Conservation (phyloP, 2,888 invertebrate genomes). For the Rotaria sp. region DNA sequence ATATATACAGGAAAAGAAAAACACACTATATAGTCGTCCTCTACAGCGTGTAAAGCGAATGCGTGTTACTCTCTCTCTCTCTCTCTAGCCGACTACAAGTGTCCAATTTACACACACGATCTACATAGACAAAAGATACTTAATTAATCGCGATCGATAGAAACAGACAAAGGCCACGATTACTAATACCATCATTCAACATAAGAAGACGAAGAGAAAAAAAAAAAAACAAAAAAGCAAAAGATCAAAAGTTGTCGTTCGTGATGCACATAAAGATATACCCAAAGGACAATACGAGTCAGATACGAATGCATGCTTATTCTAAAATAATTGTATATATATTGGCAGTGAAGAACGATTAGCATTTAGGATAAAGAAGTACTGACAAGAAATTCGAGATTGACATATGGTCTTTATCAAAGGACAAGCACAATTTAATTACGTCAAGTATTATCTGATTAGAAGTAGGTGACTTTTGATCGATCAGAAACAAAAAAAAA, state of each 20-base stretch:
- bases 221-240: background rate
- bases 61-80: background rate
- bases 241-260: constrained; percentile 19
- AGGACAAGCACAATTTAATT: constrained; percentile 15
- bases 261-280: constrained; percentile 10
- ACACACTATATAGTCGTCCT: background rate
- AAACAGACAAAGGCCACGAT: background rate
- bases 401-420: background rate
- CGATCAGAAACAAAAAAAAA: background rate
- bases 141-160: constrained; percentile 14
- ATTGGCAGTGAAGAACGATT: background rate
- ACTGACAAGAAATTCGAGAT: background rate
- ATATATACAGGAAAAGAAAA: constrained; percentile 10
- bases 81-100: background rate
- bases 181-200: background rate
- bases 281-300: background rate
- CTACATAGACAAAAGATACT: background rate
- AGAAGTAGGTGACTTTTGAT: background rate
- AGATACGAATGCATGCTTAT: background rate
- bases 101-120: constrained; percentile 24
- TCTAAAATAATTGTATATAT: constrained; percentile 16
- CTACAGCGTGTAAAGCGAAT: background rate
- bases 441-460: constrained; percentile 22
- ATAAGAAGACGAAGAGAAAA: background rate
- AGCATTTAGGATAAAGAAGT: background rate